Percentiles rank a stretch among this genome's conserved stretches.
Conservation (phyloP, 2,797 vertebrate species). For the Momotus momota region DNA sequence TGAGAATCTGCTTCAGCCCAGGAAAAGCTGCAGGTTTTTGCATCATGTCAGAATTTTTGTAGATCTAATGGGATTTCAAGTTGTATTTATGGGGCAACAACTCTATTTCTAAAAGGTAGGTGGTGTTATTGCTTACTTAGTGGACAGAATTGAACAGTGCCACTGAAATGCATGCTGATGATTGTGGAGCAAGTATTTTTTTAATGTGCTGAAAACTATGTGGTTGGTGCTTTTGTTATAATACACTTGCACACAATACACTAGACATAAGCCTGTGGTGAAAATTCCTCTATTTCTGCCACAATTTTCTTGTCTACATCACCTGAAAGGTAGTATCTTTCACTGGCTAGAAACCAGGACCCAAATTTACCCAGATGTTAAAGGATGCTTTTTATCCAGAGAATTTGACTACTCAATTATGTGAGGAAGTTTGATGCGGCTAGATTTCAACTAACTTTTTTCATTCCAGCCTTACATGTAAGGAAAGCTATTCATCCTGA, state of each 20-base stretch:
- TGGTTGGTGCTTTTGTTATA: background rate
- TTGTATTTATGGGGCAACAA: background rate
- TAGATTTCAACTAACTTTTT: background rate
- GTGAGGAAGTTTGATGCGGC: background rate
- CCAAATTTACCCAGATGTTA: background rate
- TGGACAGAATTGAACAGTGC: background rate
- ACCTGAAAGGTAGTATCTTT: background rate
- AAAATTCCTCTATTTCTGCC: background rate
- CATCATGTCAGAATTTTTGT: background rate
- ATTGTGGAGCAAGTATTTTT: background rate
- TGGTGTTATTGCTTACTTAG: background rate
- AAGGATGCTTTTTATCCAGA: background rate
- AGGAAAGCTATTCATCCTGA: background rate
- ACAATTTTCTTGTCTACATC: background rate
- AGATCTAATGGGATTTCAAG: background rate
- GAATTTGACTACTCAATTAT: background rate
- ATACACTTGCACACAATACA: background rate
- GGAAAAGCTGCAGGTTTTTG: background rate
- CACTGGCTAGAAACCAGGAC: background rate
- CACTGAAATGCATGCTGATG: background rate
- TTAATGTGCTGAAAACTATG: background rate
- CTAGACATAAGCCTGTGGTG: background rate
- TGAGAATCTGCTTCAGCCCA: background rate
- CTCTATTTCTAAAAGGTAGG: background rate
- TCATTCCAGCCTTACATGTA: background rate